Percentiles rank a stretch among this genome's conserved stretches.
Conservation (phyloP, 2,888 invertebrate species). For the Agonopterix arenella region DNA sequence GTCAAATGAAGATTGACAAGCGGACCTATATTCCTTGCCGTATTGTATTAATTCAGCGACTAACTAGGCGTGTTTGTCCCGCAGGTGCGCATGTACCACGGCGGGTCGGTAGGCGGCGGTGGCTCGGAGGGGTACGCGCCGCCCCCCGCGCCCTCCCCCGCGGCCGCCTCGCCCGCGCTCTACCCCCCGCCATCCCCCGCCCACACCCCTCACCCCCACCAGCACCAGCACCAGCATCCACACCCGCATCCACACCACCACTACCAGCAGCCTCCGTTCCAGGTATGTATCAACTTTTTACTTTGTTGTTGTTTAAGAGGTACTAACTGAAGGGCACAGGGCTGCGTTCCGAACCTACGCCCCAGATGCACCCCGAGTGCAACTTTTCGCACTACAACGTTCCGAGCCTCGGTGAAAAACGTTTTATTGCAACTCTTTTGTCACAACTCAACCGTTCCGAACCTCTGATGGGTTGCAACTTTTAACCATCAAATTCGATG, state of each 20-base stretch:
- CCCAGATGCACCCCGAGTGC: no score
- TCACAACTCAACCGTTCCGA: no score
- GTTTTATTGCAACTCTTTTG: no score
- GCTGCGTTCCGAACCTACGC: no score
- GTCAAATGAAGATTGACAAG: no score
- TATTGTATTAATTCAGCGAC: no score
- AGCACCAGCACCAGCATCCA: slow-evolving; percentile 27
- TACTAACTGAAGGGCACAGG: no score
- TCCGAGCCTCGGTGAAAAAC: no score
- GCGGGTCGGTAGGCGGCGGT: slow-evolving; percentile 27
- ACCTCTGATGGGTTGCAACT: no score
- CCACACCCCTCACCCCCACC: slow-evolving; percentile 55
- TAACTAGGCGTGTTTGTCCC: neutral
- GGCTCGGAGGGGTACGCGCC: slow-evolving; percentile 47
- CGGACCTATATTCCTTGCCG: no score
- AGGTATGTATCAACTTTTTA: slow-evolving; percentile 28
- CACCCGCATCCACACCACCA: slow-evolving; percentile 44
- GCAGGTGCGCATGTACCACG: slow-evolving; percentile 82
- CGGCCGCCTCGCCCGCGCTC: slow-evolving; percentile 64
- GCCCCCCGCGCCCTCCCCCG: slow-evolving; percentile 56
- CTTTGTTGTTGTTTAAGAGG: neutral
- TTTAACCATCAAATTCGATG: no score
- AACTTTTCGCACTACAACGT: no score
- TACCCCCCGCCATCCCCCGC: slow-evolving; percentile 71
- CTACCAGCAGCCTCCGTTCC: slow-evolving; percentile 67